Base-by-base conservation (phyloP, 2,113 vertebrate species). In the Chunga burmeisteri region DNA sequence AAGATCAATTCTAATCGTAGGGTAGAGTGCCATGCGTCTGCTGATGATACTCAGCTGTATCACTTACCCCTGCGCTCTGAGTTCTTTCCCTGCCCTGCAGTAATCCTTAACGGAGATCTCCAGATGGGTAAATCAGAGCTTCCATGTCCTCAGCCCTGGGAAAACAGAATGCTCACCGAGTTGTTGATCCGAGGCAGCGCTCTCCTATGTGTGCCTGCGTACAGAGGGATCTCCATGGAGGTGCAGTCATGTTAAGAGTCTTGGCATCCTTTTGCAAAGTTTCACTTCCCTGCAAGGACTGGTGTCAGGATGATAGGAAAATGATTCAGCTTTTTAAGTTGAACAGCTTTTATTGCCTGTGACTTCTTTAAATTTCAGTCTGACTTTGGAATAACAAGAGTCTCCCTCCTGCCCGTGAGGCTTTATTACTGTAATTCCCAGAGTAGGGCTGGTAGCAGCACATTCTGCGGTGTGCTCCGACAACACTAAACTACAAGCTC, bases 351-450 rank as follows among this genome's bases (percentile, higher is more conserved):
- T 90, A 77, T 70, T 93, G 52, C 42, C 34, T 79, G 40, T 89
- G 63, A 73, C 75, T 89, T 81, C 52, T 94, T 91, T 71, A 93
- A 86, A 89, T 95, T 86, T 90, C 58, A 20, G 86, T 77, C 21
- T 71, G 67, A 27, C 62, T 93, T 87, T 0, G 0, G 67, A 93
- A 85, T 75, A 96, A 96, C 86, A 93, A 86, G 77, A 94, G 34
- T 65, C 12, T 1, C 63, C 25, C 59, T 96, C 40, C 66, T 96
- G 70, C 97, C 94, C 91, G 55, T 46, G 95, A 96, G 95, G 67
- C 53, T 97, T 96, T 94, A 93, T 96, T 97, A 96, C 44, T 90
- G 73, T 88, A 94, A 97, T 93, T 97, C 93, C 77, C 95, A 78
- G 63, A 78, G 78, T 11, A 83, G 70, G 16, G 27, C 62, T 82